Evolutionary conservation across 2,113 vertebrate species (phyloP).

Genomic region (Guaruba guarouba): DNA sequence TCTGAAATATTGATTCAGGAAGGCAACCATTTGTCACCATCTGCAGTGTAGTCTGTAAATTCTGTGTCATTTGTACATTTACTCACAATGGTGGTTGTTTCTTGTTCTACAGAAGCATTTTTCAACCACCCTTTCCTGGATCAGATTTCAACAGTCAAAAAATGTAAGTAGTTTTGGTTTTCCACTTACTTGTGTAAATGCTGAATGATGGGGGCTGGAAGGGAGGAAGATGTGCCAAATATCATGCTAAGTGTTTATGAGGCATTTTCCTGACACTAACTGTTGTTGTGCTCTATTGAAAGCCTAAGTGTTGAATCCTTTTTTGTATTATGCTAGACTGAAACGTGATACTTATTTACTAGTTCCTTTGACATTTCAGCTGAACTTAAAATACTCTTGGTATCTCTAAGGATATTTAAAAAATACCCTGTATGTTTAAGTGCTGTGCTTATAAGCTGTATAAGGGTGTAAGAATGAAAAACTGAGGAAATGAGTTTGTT

Average conservation of each 20-base stretch:
- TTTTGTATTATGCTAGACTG: not conserved
- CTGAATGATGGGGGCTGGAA: not conserved
- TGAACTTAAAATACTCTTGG: not conserved
- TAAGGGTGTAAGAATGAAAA: not conserved
- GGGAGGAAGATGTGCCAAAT: not conserved
- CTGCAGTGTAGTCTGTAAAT: not conserved
- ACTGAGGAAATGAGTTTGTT: not conserved
- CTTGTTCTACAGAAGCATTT: conserved; percentile 83
- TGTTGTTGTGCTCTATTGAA: not conserved
- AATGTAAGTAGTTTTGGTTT: conserved; percentile 82
- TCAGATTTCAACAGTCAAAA: conserved; percentile 86
- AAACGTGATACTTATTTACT: conserved; percentile 13
- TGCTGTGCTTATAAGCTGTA: not conserved
- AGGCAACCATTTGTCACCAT: conserved; percentile 5
- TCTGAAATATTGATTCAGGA: conserved; percentile 4
- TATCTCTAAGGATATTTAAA: not conserved
- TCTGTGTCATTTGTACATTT: not conserved
- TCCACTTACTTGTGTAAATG: not conserved
- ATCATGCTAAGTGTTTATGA: not conserved
- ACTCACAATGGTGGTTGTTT: not conserved
- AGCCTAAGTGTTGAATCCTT: not conserved
- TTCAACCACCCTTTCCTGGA: conserved; percentile 94
- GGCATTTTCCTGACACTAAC: not conserved
- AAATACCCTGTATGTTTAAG: conserved; percentile 1
- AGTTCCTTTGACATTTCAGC: not conserved